Evolutionary conservation across 1,140 invertebrate species (phyloP).

Genomic region (Agraylea sexmaculata): DNA sequence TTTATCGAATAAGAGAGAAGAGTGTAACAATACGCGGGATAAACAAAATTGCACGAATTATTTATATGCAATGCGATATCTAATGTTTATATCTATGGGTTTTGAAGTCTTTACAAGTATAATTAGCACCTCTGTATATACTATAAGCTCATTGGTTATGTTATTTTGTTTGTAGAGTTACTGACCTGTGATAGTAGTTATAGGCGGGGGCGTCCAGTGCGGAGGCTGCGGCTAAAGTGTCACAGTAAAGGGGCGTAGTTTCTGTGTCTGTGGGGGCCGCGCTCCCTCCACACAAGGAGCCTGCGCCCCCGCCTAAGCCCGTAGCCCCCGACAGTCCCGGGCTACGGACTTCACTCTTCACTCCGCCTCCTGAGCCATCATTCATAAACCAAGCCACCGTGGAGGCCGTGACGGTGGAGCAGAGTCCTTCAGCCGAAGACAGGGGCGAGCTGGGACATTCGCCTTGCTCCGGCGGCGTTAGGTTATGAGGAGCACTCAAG

Average conservation of each 20-base stretch:
- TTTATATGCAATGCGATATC: too few species aligned
- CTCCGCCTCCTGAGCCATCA: constrained; percentile 27
- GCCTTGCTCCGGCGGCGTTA: constrained; percentile 4
- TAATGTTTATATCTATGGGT: too few species aligned
- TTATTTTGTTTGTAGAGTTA: constrained; percentile 3
- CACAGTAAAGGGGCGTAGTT: too few species aligned
- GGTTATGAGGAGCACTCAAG: constrained; percentile 2
- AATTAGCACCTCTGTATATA: too few species aligned
- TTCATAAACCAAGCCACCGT: constrained; percentile 22
- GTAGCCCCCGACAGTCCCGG: constrained; percentile 42
- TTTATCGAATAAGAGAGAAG: too few species aligned
- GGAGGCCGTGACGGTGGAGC: constrained; percentile 23
- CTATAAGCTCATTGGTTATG: constrained; percentile 2
- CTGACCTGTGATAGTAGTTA: constrained; percentile 58
- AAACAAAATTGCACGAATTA: too few species aligned
- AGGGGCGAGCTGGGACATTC: constrained; percentile 17
- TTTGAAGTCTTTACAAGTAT: too few species aligned
- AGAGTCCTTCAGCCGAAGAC: constrained; percentile 23
- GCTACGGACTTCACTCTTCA: constrained; percentile 48
- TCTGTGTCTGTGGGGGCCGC: too few species aligned
- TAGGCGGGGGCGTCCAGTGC: constrained; percentile 44
- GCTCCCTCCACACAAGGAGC: constrained; percentile 16
- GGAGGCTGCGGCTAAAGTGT: constrained; percentile 25
- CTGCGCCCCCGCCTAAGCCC: constrained; percentile 38
- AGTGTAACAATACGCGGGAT: too few species aligned